Conservation (phyloP, 2,113 vertebrate species). For the Lates calcarifer region DNA sequence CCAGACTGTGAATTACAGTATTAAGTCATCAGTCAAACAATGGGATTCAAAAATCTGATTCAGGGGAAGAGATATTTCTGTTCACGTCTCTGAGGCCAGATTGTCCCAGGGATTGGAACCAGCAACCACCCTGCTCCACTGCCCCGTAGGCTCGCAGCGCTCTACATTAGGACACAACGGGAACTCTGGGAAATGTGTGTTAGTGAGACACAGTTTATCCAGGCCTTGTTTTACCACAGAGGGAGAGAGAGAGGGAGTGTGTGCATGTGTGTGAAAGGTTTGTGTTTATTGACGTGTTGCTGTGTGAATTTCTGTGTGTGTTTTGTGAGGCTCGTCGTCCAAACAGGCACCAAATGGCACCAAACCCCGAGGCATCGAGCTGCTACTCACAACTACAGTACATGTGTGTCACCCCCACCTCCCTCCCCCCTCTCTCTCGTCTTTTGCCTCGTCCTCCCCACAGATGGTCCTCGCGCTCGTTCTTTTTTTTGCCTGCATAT, state of each 20-base stretch:
- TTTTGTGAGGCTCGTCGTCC: slow-evolving; percentile 27
- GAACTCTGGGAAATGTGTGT: slow-evolving; percentile 66
- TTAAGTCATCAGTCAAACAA: not conserved
- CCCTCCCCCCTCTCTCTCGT: slow-evolving; percentile 11
- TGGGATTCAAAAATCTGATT: not conserved
- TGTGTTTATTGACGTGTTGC: slow-evolving; percentile 20
- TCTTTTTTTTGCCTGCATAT: not conserved
- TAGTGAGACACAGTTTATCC: slow-evolving; percentile 48
- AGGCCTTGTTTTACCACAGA: slow-evolving; percentile 25
- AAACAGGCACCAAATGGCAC: slow-evolving; percentile 70
- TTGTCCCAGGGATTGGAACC: slow-evolving; percentile 40
- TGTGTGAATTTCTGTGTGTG: slow-evolving; percentile 6
- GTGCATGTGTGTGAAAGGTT: not conserved
- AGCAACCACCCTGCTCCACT: slow-evolving; percentile 32
- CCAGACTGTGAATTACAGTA: too few species aligned
- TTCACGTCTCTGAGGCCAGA: slow-evolving; percentile 27
- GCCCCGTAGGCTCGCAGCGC: slow-evolving; percentile 63
- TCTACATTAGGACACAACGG: slow-evolving; percentile 63
- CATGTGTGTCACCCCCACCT: slow-evolving; percentile 44
- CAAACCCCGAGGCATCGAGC: slow-evolving; percentile 60
- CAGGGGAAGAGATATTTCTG: not conserved
- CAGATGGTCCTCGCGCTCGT: slow-evolving; percentile 35
- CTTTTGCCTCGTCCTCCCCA: not conserved
- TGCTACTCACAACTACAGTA: slow-evolving; percentile 33
- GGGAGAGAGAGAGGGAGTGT: slow-evolving; percentile 10